Percentiles rank a stretch among this genome's conserved stretches.
Conservation (phyloP, 1,140 invertebrate species). For the Apis laboriosa region DNA sequence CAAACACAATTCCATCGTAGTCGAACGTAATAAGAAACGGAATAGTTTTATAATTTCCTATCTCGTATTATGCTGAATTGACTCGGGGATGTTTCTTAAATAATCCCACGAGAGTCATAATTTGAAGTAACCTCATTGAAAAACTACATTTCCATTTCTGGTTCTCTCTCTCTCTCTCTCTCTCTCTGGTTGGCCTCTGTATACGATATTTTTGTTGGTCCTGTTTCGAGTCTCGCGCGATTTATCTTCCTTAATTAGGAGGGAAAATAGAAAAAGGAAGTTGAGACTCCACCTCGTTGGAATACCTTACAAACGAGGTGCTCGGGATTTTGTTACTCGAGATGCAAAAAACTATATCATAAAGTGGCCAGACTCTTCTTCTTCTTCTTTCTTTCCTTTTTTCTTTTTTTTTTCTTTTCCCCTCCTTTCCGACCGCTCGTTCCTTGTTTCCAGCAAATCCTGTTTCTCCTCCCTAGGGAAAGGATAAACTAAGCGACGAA, state of each 20-base stretch:
- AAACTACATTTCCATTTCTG: conserved; percentile 9
- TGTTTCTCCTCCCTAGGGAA: not conserved
- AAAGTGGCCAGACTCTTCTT: not conserved
- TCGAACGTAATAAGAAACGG: not conserved
- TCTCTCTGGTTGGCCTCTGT: not conserved
- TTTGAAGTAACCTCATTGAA: not conserved
- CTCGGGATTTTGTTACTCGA: not conserved
- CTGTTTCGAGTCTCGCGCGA: not conserved
- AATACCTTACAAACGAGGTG: conserved; percentile 14
- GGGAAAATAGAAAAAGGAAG: not conserved
- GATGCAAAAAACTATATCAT: conserved; percentile 7
- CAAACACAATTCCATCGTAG: too few species aligned
- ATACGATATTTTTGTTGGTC: not conserved
- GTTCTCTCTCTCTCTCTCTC: not conserved
- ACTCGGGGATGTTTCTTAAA: not conserved
- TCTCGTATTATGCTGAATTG: not conserved
- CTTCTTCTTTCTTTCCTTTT: too few species aligned
- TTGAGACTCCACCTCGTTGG: not conserved
- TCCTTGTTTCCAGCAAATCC: conserved; percentile 9
- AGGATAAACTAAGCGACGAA: not conserved
- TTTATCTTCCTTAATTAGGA: conserved; percentile 22
- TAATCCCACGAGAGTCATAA: not conserved
- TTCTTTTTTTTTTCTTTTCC: too few species aligned
- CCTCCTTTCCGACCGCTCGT: too few species aligned
- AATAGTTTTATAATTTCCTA: not conserved